Evolutionary conservation across 30 jellyfish, hydroid and myxozoan genomes (phyloP), one percentile per base, ranked within the genome.

Genomic region (Pelagia noctiluca): DNA sequence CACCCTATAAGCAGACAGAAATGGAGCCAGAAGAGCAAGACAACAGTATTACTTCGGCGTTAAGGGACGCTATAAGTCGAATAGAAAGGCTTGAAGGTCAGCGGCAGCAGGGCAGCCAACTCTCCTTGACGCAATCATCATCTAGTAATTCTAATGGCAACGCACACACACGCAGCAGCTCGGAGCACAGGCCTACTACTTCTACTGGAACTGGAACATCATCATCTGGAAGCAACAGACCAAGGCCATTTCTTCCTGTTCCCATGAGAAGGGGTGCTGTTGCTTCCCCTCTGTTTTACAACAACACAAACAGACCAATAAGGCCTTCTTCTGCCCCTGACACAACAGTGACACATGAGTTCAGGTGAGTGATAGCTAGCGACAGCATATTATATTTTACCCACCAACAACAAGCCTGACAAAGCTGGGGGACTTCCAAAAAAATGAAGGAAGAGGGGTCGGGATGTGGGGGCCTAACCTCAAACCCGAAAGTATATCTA

Each of bases 221-320:
- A 52, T 52, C 68, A 52, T 52, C 68, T 52, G 68, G 68, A 30
- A 52, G 28, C 68, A 52, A 30, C 68, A 52, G 68, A 52, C 68
- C 68, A 52, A 52, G 68, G 68, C 68, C 68, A 52, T 52, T 52
- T 52, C 68, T 52, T 52, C n/a, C n/a, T n/a, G n/a, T n/a, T n/a
- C 68, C 68, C 68, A 52, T 52, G 28, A 25, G 68, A 52, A 52
- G 68, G 68, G 68, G 68, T 52, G 68, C 68, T 52, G 68, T 30
- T 52, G 68, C 68, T 52, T 52, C 68, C 26, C 68, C 68, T 52
- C 2, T 52, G 28, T 52, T 52, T 52, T 52, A 10, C 68, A 8
- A 52, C 68, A 52, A 3, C 68, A 52, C 16, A 25, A 52, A 52
- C 26, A 52, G 68, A 52, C 28, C 68, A 52, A 52, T 52, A 52